Conservation (phyloP, 2,113 vertebrate genomes). For the Myodes glareolus region DNA sequence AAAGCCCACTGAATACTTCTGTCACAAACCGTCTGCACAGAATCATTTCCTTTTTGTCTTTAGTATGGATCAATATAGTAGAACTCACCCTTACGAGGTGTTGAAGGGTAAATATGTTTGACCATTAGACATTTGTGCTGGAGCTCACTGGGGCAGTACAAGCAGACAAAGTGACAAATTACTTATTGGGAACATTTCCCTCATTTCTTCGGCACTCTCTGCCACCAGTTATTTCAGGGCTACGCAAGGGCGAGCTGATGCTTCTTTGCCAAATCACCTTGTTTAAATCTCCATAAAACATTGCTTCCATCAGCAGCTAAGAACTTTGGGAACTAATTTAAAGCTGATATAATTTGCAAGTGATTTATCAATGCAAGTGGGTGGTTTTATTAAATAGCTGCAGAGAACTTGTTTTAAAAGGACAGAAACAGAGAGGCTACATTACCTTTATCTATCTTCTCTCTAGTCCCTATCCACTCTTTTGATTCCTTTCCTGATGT, state of each 20-base stretch:
- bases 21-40: neutral
- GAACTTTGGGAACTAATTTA: slow-evolving; percentile 70
- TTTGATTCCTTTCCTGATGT: slow-evolving; percentile 27
- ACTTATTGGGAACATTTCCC: neutral
- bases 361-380: slow-evolving; percentile 71
- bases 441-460: neutral
- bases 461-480: neutral
- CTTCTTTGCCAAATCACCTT: slow-evolving; percentile 68
- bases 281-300: slow-evolving; percentile 73
- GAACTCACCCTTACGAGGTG: neutral
- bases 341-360: slow-evolving; percentile 69
- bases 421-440: neutral
- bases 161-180: slow-evolving; percentile 51
- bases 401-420: slow-evolving; percentile 16
- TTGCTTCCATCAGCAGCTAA: slow-evolving; percentile 66
- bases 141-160: neutral
- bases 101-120: slow-evolving; percentile 62
- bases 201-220: slow-evolving; percentile 55
- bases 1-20: neutral
- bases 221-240: slow-evolving; percentile 53
- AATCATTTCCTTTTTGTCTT: neutral
- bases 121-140: slow-evolving; percentile 20
- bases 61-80: neutral
- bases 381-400: slow-evolving; percentile 72
- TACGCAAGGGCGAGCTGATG: neutral